Conservation (phyloP, 2,797 vertebrate species). For the Onychomys torridus region DNA sequence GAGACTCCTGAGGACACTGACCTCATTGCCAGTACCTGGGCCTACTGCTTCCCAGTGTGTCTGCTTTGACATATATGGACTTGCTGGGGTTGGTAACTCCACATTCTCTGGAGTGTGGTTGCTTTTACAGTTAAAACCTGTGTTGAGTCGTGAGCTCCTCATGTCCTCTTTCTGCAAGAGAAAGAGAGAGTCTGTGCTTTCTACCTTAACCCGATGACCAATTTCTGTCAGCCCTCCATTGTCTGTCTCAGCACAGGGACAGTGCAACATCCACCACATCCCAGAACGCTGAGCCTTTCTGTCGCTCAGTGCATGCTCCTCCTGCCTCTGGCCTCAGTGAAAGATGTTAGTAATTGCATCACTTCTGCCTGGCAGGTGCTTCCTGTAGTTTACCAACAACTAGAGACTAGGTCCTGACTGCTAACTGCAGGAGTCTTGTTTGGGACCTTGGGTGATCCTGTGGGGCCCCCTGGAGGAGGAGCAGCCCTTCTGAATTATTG, state of each 20-base stretch:
- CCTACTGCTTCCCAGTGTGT: neutral
- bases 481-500: neutral
- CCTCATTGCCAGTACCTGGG: neutral
- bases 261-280: neutral
- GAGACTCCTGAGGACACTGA: neutral
- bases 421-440: neutral
- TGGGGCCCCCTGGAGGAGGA: neutral
- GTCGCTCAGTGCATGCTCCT: neutral
- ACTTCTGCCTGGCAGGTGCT: neutral
- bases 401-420: neutral
- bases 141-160: neutral
- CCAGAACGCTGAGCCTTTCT: too few relatives aligned
- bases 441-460: neutral
- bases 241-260: neutral
- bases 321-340: neutral
- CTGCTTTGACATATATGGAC: neutral
- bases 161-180: neutral
- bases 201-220: neutral
- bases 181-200: neutral
- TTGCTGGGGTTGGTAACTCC: neutral
- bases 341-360: neutral
- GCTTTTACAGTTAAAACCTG: neutral
- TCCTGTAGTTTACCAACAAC: neutral
- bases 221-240: neutral
- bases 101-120: neutral